Evolutionary conservation across 2,113 vertebrate genomes (phyloP), one percentile per base, ranked within the genome.

Genomic region (Tringa solitaria): DNA sequence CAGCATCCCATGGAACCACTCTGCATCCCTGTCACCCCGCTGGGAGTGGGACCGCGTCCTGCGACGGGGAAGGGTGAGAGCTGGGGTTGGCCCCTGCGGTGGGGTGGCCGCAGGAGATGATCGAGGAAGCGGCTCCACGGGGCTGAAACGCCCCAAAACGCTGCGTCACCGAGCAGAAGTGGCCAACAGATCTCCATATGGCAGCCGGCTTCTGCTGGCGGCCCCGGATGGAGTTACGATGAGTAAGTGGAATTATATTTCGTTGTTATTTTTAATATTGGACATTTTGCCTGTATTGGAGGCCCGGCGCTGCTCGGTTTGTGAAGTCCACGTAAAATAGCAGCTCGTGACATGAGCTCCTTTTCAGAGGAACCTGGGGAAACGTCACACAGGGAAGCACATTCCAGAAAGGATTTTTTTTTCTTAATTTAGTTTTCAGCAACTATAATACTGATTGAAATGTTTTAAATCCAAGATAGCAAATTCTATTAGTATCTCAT

Each of bases 151-250:
- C 86, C 8, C 70, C 6, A 4, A 14, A 74, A 19, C 2, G 7
- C 91, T 10, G 81, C 10, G 3, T 61, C 74, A 17, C 39, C 0
- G 6, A 17, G 69, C 63, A 59, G 57, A 89, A 69, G 51, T 12
- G 64, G 78, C 53, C 48, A 33, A 54, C 74, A 10, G 13, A 79
- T 27, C 93, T 89, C 90, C 95, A 65, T 43, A 30, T 57, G 90
- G 93, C 90, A 74, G 50, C 43, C 5, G 8, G 48, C 74, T 88
- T 27, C 8, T 50, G n/a, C 13, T n/a, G 78, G 73, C 3, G 10
- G 74, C 90, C 90, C 90, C 65, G 45, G 41, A 83, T 33, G 3
- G 2, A 57, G 67, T 50, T 43, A 57, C 70, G 46, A 57, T 20
- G 80, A 93, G 67, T 10, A 43, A 90, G 65, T 45, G 93, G 51